These are phyloP conservation scores for Cephalopachus bancanus DNA, from an alignment of 2,797 vertebrate species.

Conservation along the genomic window DNA sequence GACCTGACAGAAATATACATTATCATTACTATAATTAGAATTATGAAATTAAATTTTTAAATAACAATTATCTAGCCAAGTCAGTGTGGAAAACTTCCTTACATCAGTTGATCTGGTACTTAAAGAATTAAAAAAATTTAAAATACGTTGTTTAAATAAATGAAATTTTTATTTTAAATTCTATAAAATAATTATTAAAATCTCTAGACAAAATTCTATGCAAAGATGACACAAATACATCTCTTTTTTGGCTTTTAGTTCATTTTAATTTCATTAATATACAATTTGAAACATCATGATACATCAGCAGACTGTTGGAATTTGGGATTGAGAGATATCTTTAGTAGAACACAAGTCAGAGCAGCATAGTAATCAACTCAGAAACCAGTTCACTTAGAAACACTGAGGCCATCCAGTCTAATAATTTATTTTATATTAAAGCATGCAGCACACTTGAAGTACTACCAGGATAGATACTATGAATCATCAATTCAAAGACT, in stretches of 20 bases:
- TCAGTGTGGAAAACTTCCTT: not conserved
- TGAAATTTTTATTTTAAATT: slow-evolving; percentile 16
- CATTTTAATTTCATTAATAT: not conserved
- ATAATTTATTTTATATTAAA: not conserved
- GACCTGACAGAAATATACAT: not conserved
- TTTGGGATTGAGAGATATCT: not conserved
- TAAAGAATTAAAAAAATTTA: slow-evolving; percentile 5
- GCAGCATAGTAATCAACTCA: not conserved
- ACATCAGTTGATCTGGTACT: slow-evolving; percentile 6
- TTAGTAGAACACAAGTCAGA: not conserved
- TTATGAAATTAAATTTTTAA: slow-evolving; percentile 26
- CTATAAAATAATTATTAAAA: slow-evolving; percentile 39
- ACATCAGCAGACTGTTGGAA: not conserved
- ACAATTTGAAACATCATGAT: not conserved
- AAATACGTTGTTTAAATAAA: slow-evolving; percentile 26
- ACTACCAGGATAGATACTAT: not conserved
- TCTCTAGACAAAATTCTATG: slow-evolving; percentile 20
- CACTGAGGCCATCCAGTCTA: not conserved
- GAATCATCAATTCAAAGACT: not conserved
- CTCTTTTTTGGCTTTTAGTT: not conserved
- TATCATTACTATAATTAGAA: slow-evolving; percentile 42
- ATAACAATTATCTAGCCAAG: not conserved
- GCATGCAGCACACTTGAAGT: not conserved
- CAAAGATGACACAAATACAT: not conserved
- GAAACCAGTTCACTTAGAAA: not conserved